Percentiles rank a stretch among this genome's conserved stretches.
Conservation (phyloP, 2,888 invertebrate species). For the Melanotus villosus region DNA sequence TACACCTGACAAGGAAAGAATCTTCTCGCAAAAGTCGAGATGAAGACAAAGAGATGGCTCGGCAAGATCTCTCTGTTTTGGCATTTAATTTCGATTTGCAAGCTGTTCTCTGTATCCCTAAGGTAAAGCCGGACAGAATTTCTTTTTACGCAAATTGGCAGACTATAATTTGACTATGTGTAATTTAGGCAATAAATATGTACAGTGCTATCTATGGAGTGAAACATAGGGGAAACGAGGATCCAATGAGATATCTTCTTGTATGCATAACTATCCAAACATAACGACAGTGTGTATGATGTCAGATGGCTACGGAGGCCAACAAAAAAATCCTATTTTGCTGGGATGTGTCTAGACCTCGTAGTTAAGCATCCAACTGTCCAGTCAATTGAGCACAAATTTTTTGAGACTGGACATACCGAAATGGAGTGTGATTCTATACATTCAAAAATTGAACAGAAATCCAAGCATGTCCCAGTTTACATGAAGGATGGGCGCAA, state of each 20-base stretch:
- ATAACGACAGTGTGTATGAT: constrained; percentile 46
- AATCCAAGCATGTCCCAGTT: constrained; percentile 54
- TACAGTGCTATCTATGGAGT: constrained; percentile 57
- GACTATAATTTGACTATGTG: constrained; percentile 60
- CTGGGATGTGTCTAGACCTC: constrained; percentile 43
- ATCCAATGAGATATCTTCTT: constrained; percentile 56
- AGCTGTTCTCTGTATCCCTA: constrained; percentile 56
- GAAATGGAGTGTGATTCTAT: constrained; percentile 53
- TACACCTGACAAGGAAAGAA: constrained; percentile 51
- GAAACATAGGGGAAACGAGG: constrained; percentile 59
- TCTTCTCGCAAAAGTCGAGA: constrained; percentile 51
- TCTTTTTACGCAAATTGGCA: constrained; percentile 57
- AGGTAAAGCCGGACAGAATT: constrained; percentile 55
- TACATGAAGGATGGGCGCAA: constrained; percentile 54
- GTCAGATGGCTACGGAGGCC: constrained; percentile 50
- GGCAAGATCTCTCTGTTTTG: constrained; percentile 47
- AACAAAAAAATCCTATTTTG: constrained; percentile 51
- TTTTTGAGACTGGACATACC: constrained; percentile 45
- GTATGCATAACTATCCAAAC: constrained; percentile 48
- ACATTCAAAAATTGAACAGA: constrained; percentile 56
- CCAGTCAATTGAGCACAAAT: constrained; percentile 29
- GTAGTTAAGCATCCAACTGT: constrained; percentile 3
- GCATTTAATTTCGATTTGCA: constrained; percentile 58
- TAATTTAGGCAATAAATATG: constrained; percentile 57
- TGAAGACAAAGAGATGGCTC: constrained; percentile 53